Evolutionary conservation across 2,113 vertebrate species (phyloP).

Genomic region (Pimephales promelas): DNA sequence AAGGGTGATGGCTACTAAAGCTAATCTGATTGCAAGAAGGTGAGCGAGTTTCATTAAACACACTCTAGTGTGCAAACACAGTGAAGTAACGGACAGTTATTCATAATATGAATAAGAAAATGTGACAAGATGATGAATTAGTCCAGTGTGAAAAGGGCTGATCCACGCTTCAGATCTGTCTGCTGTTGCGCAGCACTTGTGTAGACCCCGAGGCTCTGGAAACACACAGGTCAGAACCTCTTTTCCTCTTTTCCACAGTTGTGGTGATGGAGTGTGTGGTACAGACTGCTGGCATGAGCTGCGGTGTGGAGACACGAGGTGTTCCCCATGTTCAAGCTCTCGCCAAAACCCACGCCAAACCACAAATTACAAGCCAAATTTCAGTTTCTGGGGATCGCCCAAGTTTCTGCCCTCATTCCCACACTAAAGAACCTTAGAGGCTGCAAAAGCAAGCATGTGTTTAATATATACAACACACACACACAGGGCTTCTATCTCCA

Average conservation of each 20-base stretch:
- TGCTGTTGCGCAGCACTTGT: background rate
- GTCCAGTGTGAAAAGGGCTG: background rate
- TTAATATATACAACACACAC: constrained; percentile 43
- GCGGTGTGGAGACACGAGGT: constrained; percentile 53
- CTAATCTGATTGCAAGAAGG: background rate
- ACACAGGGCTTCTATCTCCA: background rate
- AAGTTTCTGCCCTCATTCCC: constrained; percentile 72
- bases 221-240: background rate
- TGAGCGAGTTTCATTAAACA: background rate
- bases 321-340: constrained; percentile 62
- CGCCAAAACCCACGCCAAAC: constrained; percentile 64
- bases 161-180: background rate
- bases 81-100: background rate
- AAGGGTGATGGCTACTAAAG: constrained; percentile 5
- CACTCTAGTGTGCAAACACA: constrained; percentile 1
- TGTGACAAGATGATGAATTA: background rate
- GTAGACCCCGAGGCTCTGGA: background rate
- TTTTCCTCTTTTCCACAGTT: background rate
- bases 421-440: constrained; percentile 66
- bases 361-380: constrained; percentile 76
- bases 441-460: constrained; percentile 58
- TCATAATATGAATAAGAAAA: background rate
- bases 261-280: constrained; percentile 18
- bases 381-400: constrained; percentile 69
- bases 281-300: background rate